Percentiles rank a stretch among this genome's conserved stretches.
phyloP scores from a whole-genome alignment of 2,888 invertebrate species.

The Phragmatobia fuliginosa region DNA sequence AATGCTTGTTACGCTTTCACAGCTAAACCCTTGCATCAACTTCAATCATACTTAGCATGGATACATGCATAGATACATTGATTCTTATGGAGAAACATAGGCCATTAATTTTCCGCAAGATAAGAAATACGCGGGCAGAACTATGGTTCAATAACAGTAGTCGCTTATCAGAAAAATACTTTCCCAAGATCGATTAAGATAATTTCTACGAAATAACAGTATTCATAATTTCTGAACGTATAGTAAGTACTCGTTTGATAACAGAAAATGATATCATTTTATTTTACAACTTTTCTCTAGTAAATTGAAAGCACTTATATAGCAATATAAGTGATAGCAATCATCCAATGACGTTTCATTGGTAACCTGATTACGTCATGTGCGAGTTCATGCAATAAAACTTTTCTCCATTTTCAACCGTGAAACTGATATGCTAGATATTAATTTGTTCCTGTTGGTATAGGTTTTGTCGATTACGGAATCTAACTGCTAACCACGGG shows the following conservation, averaged over 20 bases:
- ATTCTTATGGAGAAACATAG: too few species aligned
- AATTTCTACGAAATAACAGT: not conserved
- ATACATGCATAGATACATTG: too few species aligned
- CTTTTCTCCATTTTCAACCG: not conserved
- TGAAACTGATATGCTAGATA: not conserved
- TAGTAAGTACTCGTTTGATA: slow-evolving; percentile 10
- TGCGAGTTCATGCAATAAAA: not conserved
- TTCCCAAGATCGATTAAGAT: slow-evolving; percentile 5
- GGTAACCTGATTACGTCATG: slow-evolving; percentile 11
- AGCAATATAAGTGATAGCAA: too few species aligned
- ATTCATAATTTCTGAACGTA: not conserved
- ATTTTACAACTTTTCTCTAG: slow-evolving; percentile 16
- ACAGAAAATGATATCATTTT: slow-evolving; percentile 12
- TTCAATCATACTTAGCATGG: too few species aligned
- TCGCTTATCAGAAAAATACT: not conserved
- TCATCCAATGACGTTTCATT: slow-evolving; percentile 13
- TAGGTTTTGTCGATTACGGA: not conserved
- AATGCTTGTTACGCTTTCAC: too few species aligned
- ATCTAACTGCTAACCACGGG: too few species aligned
- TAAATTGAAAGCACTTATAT: slow-evolving; percentile 28
- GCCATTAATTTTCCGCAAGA: too few species aligned
- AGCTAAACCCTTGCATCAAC: too few species aligned
- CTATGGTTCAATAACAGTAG: too few species aligned
- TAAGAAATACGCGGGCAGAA: too few species aligned
- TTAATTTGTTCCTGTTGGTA: not conserved